Evolutionary conservation across 2,797 vertebrate genomes (phyloP), one percentile per base, ranked within the genome.

Genomic region (Sebastes aleutianus): DNA sequence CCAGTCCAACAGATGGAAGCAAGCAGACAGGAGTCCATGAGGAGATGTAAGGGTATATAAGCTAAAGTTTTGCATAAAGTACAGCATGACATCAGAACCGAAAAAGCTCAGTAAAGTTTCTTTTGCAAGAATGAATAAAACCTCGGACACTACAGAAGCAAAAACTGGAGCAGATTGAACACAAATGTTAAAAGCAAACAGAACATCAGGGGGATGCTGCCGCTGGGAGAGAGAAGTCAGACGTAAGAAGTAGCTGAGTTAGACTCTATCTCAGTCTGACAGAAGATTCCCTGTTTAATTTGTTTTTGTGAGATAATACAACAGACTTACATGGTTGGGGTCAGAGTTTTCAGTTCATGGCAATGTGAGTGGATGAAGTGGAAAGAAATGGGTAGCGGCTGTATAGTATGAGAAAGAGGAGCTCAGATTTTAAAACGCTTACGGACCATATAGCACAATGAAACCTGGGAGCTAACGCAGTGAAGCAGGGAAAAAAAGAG

Each of bases 1-100:
- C 13, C n/a, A 18, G 27, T 54, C n/a, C n/a, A 54, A 12, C 34
- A 59, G 34, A 29, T 59, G 16, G 54, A 27, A 27, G 22, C 67
- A 34, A 70, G 50, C 14, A 36, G 53, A 70, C 8, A 24, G 6
- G 8, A 56, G 53, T 26, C n/a, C 8, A 12, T 9, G 20, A 47
- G 68, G 54, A 39, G 3, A 61, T 5, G 1, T 29, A 6, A 34
- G 1, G 16, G 20, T 2, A 39, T 43, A 6, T 43, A 54, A 36
- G 74, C 76, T 88, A 85, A 85, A 88, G 82, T 89, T 89, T 86
- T 79, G 34, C 84, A 78, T 63, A n/a, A 65, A 62, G 74, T 80
- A 76, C 57, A 71, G 66, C 75, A 9, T 61, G 72, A 47, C 62
- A 83, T 88, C 79, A 71, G 20, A 80, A 64, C 73, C 43, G 75